Conservation (phyloP, 1,140 invertebrate genomes). For the Drosophila baimaii region DNA sequence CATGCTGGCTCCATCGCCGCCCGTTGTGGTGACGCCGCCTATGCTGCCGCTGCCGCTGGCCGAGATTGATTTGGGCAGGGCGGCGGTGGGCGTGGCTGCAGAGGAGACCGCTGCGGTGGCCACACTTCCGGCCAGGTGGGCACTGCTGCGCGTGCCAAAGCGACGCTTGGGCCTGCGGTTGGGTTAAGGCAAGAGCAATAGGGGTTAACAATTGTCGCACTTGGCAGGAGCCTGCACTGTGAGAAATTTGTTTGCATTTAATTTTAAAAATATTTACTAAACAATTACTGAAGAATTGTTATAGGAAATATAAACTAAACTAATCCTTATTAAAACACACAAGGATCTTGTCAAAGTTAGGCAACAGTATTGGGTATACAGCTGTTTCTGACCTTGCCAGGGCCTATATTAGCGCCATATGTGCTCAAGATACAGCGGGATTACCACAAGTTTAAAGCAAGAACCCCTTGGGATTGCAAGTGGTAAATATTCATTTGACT, state of each 20-base stretch:
- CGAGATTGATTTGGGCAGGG: constrained; percentile 74
- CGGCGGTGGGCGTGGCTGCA: constrained; percentile 27
- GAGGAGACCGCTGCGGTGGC: constrained; percentile 37
- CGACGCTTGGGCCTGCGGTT: constrained; percentile 71
- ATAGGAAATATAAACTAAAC: too few species aligned
- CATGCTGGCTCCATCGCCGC: constrained; percentile 60
- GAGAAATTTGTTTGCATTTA: background rate
- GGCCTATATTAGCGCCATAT: too few species aligned
- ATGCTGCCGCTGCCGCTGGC: constrained; percentile 67
- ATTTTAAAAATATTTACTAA: too few species aligned
- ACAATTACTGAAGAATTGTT: too few species aligned
- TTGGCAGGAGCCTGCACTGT: background rate
- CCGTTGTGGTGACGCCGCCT: constrained; percentile 32
- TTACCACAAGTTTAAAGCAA: too few species aligned
- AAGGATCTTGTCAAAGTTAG: too few species aligned
- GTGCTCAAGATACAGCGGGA: too few species aligned
- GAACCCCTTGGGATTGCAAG: too few species aligned
- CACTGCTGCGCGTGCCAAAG: constrained; percentile 79
- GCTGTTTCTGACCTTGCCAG: too few species aligned
- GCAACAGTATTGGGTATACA: too few species aligned
- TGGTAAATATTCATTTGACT: too few species aligned
- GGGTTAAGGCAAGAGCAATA: background rate
- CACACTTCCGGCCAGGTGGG: constrained; percentile 62
- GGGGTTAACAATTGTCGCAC: constrained; percentile 20
- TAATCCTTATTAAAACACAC: too few species aligned